Evolutionary conservation across 2,113 vertebrate species (phyloP).

Genomic region (Gadus macrocephalus): DNA sequence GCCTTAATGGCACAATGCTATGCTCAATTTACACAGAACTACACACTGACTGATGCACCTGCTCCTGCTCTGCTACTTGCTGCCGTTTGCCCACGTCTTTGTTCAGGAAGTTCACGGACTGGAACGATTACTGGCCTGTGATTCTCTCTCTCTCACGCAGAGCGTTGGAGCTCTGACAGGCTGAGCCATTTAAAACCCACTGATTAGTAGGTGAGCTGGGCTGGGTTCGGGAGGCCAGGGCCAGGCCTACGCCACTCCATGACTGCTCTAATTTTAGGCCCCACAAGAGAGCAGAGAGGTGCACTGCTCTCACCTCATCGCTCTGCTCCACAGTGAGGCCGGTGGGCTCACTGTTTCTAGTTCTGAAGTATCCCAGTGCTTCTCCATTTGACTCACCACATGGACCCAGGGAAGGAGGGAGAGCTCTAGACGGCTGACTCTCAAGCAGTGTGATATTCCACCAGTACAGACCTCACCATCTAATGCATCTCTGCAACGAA

Average conservation of each 20-base stretch:
- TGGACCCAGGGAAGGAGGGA: not conserved
- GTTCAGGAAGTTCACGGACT: conserved; percentile 45
- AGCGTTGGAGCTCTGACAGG: conserved; percentile 44
- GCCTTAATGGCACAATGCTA: no score
- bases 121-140: conserved; percentile 49
- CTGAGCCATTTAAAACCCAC: conserved; percentile 59
- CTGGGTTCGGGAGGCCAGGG: conserved; percentile 42
- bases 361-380: conserved; percentile 26
- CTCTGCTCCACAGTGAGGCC: not conserved
- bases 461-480: conserved; percentile 5
- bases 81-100: conserved; percentile 37
- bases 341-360: conserved; percentile 32
- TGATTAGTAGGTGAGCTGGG: conserved; percentile 67
- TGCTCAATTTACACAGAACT: no score
- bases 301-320: not conserved
- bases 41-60: not conserved
- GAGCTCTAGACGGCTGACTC: conserved; percentile 16
- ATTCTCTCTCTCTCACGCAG: conserved; percentile 31
- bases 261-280: conserved; percentile 64
- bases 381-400: conserved; percentile 27
- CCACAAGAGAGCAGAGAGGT: conserved; percentile 40
- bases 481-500: conserved; percentile 9
- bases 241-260: conserved; percentile 48
- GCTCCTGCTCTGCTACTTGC: not conserved
- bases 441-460: not conserved